phyloP scores from a whole-genome alignment of 1,140 invertebrate genomes.

The Calycopis cecrops region DNA sequence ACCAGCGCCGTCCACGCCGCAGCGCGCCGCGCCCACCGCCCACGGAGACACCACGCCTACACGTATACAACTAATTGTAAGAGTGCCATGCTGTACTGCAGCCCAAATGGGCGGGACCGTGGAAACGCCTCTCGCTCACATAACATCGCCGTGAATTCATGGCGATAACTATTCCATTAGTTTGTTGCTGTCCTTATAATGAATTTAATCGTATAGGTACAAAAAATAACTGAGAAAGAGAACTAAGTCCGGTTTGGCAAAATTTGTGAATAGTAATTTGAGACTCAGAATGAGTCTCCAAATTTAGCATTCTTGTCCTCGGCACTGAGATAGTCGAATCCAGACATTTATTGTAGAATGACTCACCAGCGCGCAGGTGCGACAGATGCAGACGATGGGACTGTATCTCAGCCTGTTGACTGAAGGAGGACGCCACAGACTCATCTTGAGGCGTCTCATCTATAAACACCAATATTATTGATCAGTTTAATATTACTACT shows the following conservation, averaged over 20 bases:
- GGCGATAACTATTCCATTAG: too few relatives aligned
- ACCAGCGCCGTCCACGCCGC: conserved; percentile 75
- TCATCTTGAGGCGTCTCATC: conserved; percentile 29
- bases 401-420: conserved; percentile 34
- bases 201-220: too few relatives aligned
- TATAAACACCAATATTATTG: background rate
- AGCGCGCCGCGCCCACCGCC: conserved; percentile 73
- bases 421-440: conserved; percentile 27
- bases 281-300: background rate
- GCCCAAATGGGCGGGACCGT: too few relatives aligned
- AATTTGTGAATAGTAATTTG: background rate
- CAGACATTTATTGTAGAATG: too few relatives aligned
- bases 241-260: background rate
- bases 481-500: too few relatives aligned
- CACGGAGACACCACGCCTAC: conserved; percentile 66
- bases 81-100: too few relatives aligned
- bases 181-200: too few relatives aligned
- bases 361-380: conserved; percentile 32
- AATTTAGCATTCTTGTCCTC: background rate
- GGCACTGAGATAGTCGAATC: background rate
- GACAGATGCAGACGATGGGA: conserved; percentile 31
- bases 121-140: too few relatives aligned
- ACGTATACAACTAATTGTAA: background rate
- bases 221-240: too few relatives aligned
- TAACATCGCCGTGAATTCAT: too few relatives aligned